Percentiles rank a stretch among this genome's conserved stretches.
Conservation (phyloP, 1,140 invertebrate species). For the Geopemphigus sp. region DNA sequence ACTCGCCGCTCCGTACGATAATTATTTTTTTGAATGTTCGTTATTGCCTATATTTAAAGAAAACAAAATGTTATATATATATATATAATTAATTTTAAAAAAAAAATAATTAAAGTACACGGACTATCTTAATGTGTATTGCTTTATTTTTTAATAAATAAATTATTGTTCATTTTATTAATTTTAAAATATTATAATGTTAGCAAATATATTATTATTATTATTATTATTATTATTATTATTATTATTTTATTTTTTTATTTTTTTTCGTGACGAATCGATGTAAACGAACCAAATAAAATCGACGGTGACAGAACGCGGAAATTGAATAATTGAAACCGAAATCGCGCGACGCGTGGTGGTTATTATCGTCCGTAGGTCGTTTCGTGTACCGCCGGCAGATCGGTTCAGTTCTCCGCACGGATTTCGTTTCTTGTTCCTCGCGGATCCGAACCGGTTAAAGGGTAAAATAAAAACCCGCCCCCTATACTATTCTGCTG, state of each 20-base stretch:
- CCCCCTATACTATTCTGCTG: no score
- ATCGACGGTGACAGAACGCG: background rate
- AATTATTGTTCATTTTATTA: slow-evolving; percentile 41
- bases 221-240: no score
- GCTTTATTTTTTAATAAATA: slow-evolving; percentile 45
- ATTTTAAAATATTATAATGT: slow-evolving; percentile 40
- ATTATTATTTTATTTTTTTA: slow-evolving; percentile 19
- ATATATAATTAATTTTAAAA: slow-evolving; percentile 30
- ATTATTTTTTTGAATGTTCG: slow-evolving; percentile 32
- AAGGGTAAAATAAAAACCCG: no score
- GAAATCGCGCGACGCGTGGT: no score
- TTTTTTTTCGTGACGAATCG: background rate
- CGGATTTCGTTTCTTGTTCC: no score
- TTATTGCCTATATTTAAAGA: slow-evolving; percentile 38
- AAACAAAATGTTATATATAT: slow-evolving; percentile 39
- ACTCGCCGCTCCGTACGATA: slow-evolving; percentile 31
- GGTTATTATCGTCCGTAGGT: no score
- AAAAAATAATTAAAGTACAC: slow-evolving; percentile 26
- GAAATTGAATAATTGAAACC: background rate
- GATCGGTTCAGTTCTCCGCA: no score
- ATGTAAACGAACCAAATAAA: slow-evolving; percentile 37
- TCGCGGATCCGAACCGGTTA: no score
- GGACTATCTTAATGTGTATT: slow-evolving; percentile 33
- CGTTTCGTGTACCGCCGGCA: no score
- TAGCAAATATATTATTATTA: slow-evolving; percentile 34